These are phyloP conservation scores for Mythimna impura DNA, from an alignment of 2,888 invertebrate species.

Conservation along the genomic window DNA sequence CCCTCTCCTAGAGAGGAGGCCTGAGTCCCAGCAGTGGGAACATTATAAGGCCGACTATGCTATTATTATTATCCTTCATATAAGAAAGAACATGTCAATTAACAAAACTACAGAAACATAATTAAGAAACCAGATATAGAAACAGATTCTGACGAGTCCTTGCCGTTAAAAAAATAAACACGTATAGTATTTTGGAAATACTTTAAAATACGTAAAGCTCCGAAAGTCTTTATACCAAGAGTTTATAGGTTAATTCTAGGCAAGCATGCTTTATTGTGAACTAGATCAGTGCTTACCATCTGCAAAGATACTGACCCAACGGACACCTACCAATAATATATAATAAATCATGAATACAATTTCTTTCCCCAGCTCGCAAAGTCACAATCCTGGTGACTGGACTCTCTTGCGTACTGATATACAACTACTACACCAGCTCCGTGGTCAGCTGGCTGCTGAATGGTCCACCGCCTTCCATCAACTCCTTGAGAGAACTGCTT, in stretches of 20 bases:
- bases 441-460: slow-evolving; percentile 90
- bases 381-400: slow-evolving; percentile 81
- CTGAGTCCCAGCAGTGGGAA: too few species aligned
- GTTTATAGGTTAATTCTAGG: too few species aligned
- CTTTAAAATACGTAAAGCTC: too few species aligned
- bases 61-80: too few species aligned
- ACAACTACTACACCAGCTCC: slow-evolving; percentile 91
- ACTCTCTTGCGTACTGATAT: slow-evolving; percentile 83
- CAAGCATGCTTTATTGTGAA: too few species aligned
- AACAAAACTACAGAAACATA: not conserved
- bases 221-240: too few species aligned
- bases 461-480: slow-evolving; percentile 87
- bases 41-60: too few species aligned
- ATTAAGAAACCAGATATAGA: not conserved
- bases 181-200: too few species aligned
- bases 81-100: not conserved
- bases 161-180: too few species aligned
- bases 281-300: not conserved
- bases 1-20: too few species aligned
- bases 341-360: not conserved
- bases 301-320: not conserved
- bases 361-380: slow-evolving; percentile 73
- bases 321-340: not conserved
- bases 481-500: slow-evolving; percentile 86
- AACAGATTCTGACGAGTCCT: too few species aligned